Evolutionary conservation across 2,113 vertebrate genomes (phyloP).

Genomic region (zebrafish (Danio rerio)): GRCz12tu NC_133177.1:36391001-36391500

Average conservation of each 20-base stretch:
- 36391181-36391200: conserved; percentile 44
- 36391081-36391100: conserved; percentile 51
- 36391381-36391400: conserved; percentile 65
- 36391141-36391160: conserved; percentile 41
- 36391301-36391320: conserved; percentile 68
- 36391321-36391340: conserved; percentile 69
- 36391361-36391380: conserved; percentile 65
- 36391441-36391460: conserved; percentile 70
- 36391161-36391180: conserved; percentile 48
- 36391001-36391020: not conserved
- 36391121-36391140: conserved; percentile 47
- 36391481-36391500: conserved; percentile 76
- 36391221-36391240: conserved; percentile 68
- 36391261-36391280: conserved; percentile 72
- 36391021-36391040: conserved; percentile 76
- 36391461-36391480: conserved; percentile 79
- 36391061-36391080: conserved; percentile 46
- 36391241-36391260: conserved; percentile 72
- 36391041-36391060: conserved; percentile 61
- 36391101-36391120: conserved; percentile 54
- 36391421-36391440: conserved; percentile 57
- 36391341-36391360: conserved; percentile 68
- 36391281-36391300: conserved; percentile 70
- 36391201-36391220: conserved; percentile 72
- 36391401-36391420: conserved; percentile 39